Base-by-base conservation (phyloP, 2,888 invertebrate species). In the Leptinotarsa juncta region DNA sequence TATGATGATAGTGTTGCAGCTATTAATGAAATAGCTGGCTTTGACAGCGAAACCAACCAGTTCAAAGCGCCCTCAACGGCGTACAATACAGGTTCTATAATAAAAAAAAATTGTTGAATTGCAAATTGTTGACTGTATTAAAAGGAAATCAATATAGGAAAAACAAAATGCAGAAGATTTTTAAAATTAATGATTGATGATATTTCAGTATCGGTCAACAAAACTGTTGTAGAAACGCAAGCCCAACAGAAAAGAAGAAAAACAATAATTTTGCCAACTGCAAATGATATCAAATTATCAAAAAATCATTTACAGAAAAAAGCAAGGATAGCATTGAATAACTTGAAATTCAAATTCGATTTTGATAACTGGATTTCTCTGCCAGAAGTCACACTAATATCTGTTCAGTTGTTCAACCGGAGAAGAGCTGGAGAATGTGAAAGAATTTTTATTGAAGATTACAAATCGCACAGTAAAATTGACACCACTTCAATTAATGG, bases 391-490 rank as follows among this genome's bases (percentile, higher is more conserved):
- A 26, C 26, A 26, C 26, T 26, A 26, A 26, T 26, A 26, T 26
- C 48, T 68, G 60, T 48, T 51, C 26, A 72, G 65, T n/a, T 77
- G 18, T 77, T 77, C 32, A 77, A 77, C 65, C 65, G 74, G 49
- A 55, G 74, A 55, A 53, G 76, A 67, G 70, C 74, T 10, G 77
- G 70, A 15, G 74, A 74, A 60, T 60, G 72, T 15, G 71, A 77
- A 55, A 65, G 68, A 65, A 67, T 77, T 12, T 69, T 68, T 48
- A 77, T 77, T 20, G 73, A 76, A 26, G 73, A 76, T 68, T 76
- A 73, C 42, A 68, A 73, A 55, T 67, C 51, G 10, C 51, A 73
- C 60, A 53, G 55, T 3, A 20, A 49, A 20, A 76, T 69, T 23
- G 62, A 73, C 26, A 66, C 51, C 10, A 26, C 23, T 0, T 53